A percentile compares a stretch with the other conserved stretches of the same genome.
Conservation (phyloP, 2,113 vertebrate genomes). For the Gopherus evgoodei region DNA sequence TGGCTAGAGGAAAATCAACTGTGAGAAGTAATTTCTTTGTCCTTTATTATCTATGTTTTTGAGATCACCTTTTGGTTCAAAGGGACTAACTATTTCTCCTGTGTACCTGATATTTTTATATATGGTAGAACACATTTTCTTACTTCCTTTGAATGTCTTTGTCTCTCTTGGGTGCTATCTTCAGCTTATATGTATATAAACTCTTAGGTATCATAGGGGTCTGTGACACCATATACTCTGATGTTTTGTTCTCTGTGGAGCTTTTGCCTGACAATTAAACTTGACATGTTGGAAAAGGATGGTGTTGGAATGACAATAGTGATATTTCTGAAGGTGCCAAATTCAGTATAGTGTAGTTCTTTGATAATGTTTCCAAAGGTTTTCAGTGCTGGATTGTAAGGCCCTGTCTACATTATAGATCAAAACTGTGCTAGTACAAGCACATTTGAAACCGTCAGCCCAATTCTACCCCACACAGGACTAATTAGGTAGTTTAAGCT, state of each 20-base stretch:
- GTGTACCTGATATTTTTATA: too few species aligned
- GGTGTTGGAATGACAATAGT: not conserved
- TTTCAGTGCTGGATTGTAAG: not conserved
- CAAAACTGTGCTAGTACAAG: not conserved
- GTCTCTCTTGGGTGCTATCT: not conserved
- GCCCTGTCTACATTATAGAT: not conserved
- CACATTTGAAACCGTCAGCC: not conserved
- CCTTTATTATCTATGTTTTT: accelerated
- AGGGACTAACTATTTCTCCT: not conserved
- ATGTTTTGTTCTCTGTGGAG: not conserved
- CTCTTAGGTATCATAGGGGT: not conserved
- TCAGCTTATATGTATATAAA: not conserved
- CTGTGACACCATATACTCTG: not conserved
- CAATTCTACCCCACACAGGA: not conserved
- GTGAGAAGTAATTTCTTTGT: not conserved
- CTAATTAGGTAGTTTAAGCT: not conserved
- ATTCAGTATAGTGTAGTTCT: not conserved
- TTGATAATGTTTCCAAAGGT: not conserved
- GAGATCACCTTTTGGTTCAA: not conserved
- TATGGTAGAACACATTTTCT: not conserved
- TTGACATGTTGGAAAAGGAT: not conserved
- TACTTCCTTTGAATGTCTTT: not conserved
- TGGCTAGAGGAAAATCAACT: not conserved
- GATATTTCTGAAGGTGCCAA: not conserved
- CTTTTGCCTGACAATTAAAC: not conserved